These are phyloP conservation scores for Pungitius pungitius DNA, from an alignment of 2,113 vertebrate species.

Conservation along the genomic window DNA sequence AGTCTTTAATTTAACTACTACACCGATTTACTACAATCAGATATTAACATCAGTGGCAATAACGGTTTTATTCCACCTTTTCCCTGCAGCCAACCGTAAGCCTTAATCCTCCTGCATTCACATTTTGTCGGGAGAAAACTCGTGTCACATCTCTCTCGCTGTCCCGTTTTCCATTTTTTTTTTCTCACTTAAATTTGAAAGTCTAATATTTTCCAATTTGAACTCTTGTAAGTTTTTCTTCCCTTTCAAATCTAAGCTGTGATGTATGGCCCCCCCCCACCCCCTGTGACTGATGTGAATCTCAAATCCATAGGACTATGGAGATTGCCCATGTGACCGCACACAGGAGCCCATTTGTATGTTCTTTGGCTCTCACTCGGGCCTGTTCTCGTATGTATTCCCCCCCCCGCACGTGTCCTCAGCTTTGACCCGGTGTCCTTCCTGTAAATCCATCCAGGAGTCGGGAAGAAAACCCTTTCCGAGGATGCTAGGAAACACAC, in stretches of 20 bases:
- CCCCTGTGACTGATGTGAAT: conserved; percentile 19
- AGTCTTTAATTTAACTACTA: neutral
- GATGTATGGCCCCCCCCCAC: neutral
- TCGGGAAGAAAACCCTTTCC: conserved; percentile 36
- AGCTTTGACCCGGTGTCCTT: conserved; percentile 37
- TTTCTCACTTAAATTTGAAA: conserved; percentile 24
- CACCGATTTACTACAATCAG: neutral
- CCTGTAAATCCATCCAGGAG: conserved; percentile 42
- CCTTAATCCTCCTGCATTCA: neutral
- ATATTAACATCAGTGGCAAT: neutral
- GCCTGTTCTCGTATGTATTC: conserved; percentile 32
- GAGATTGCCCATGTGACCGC: conserved; percentile 18
- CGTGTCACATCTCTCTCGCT: neutral
- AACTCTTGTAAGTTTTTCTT: conserved; percentile 6
- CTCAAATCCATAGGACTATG: conserved; percentile 10
- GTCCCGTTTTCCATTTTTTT: neutral
- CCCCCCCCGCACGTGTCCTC: conserved; percentile 11
- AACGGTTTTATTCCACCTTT: neutral
- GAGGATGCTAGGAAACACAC: conserved; percentile 22
- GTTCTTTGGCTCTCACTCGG: neutral
- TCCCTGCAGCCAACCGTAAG: neutral
- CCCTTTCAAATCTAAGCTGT: neutral
- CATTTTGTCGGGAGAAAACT: neutral
- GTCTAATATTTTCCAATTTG: conserved; percentile 23
- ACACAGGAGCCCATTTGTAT: conserved; percentile 7